These are phyloP conservation scores for Catotricha subobsoleta DNA, from an alignment of 2,888 invertebrate genomes.

Conservation along the genomic window DNA sequence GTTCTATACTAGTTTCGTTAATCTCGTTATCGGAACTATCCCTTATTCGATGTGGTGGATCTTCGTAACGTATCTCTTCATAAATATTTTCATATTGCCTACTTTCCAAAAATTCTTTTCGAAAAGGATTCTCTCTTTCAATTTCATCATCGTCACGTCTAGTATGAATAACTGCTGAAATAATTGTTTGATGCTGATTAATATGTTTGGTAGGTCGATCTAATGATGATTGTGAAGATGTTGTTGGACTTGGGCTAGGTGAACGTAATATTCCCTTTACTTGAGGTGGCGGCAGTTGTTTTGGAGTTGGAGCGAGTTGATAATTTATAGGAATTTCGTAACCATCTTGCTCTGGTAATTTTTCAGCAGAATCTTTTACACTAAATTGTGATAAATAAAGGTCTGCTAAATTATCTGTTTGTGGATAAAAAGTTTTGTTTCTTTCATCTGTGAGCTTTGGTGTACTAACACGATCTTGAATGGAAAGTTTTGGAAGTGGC, in stretches of 20 bases:
- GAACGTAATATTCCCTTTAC: slow-evolving; percentile 25
- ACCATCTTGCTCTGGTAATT: not conserved
- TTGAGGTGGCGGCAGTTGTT: not conserved
- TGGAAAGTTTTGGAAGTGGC: not conserved
- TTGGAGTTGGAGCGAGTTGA: not conserved
- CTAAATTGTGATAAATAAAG: not conserved
- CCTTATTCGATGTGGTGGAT: not conserved
- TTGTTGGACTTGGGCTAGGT: slow-evolving; percentile 20
- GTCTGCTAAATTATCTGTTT: not conserved
- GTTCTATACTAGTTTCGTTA: not conserved
- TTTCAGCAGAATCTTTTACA: not conserved
- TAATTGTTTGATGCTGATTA: slow-evolving; percentile 8
- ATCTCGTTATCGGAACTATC: not conserved
- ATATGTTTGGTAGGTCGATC: slow-evolving; percentile 5
- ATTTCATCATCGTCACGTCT: slow-evolving; percentile 18
- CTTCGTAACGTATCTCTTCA: slow-evolving; percentile 17
- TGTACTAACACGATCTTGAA: not conserved
- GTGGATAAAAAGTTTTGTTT: too few relatives aligned
- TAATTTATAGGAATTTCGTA: slow-evolving; percentile 6
- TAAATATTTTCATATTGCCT: slow-evolving; percentile 17
- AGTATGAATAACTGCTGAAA: not conserved
- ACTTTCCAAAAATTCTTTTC: slow-evolving; percentile 19
- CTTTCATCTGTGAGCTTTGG: too few relatives aligned
- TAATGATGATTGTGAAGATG: slow-evolving; percentile 15
- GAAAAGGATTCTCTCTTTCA: slow-evolving; percentile 29